Conservation (phyloP, 2,888 invertebrate genomes). For the Cylindroiulus punctatus region DNA sequence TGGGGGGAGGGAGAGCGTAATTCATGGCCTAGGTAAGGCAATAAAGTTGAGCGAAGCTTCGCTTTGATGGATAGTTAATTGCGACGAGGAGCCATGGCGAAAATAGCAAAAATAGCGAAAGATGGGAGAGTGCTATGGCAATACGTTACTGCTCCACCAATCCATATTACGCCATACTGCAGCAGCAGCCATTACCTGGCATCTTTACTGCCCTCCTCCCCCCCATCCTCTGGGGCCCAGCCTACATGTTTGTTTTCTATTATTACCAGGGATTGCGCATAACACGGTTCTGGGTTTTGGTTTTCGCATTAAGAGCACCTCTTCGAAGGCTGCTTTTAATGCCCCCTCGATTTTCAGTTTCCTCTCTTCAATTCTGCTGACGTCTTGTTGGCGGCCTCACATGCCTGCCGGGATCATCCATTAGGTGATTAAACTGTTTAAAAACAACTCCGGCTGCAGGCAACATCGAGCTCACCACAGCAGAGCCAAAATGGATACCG, state of each 20-base stretch:
- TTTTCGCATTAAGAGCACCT: slow-evolving; percentile 21
- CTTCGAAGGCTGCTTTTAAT: neutral
- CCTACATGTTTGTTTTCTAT: neutral
- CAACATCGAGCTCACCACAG: neutral
- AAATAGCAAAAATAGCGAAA: neutral
- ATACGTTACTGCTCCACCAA: neutral
- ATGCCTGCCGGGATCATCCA: neutral
- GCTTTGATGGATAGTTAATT: slow-evolving; percentile 32
- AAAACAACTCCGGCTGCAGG: neutral
- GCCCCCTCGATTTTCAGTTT: neutral
- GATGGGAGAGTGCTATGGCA: neutral
- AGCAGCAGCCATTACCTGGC: neutral
- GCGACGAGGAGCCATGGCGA: neutral
- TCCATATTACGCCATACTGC: neutral
- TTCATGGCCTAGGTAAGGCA: slow-evolving; percentile 21
- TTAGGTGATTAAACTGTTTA: slow-evolving; percentile 3
- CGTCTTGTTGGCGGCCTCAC: neutral
- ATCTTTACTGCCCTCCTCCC: slow-evolving; percentile 9
- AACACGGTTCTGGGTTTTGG: slow-evolving; percentile 1
- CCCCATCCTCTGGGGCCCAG: neutral
- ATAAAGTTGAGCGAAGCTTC: slow-evolving; percentile 11
- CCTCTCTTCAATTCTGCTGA: neutral
- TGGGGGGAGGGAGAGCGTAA: neutral
- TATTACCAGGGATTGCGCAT: neutral
- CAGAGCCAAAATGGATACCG: neutral